A percentile compares a stretch with the other conserved stretches of the same genome.
Conservation (phyloP, 2,113 vertebrate genomes). For the Scytalopus superciliaris region DNA sequence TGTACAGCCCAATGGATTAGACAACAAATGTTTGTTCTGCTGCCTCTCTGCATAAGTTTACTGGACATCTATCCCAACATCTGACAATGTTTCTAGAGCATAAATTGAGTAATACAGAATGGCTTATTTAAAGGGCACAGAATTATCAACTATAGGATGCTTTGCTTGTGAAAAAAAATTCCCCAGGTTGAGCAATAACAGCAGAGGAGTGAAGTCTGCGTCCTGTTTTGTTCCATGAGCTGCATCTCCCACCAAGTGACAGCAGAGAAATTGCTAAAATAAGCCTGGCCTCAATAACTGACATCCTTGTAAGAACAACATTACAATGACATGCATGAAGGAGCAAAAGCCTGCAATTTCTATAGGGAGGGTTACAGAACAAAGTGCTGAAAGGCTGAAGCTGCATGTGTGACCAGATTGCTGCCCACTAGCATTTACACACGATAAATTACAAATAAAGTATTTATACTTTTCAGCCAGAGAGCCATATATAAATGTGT, state of each 20-base stretch:
- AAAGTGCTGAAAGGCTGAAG: neutral
- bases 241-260: neutral
- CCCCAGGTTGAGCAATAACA: neutral
- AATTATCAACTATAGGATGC: neutral
- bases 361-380: neutral
- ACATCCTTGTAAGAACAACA: neutral
- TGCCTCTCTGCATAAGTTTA: neutral
- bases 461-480: neutral
- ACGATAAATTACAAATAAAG: neutral
- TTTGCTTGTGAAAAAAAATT: neutral
- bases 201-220: neutral
- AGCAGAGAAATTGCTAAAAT: neutral
- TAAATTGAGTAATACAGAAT: neutral
- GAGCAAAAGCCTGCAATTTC: neutral
- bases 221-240: neutral
- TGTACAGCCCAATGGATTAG: neutral
- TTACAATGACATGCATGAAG: neutral
- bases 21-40: neutral
- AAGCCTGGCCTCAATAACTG: neutral
- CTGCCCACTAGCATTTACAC: neutral
- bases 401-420: neutral
- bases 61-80: neutral
- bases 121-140: neutral
- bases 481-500: neutral
- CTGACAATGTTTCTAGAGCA: neutral